phyloP scores from a whole-genome alignment of 2,888 invertebrate genomes.

The Sylvicola fuscatus region DNA sequence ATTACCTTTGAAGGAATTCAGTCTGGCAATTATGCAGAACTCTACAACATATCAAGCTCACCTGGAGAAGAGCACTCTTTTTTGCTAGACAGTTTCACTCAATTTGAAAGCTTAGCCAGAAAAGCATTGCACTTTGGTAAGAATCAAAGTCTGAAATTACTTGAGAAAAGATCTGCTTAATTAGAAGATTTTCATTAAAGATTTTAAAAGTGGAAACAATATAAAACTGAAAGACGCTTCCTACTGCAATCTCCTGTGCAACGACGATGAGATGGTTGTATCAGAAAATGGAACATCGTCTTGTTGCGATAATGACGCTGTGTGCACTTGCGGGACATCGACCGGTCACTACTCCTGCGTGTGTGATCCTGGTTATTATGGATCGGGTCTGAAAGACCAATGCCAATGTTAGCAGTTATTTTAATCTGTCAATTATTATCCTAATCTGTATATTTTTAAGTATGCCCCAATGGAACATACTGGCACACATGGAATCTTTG shows the following conservation, averaged over 20 bases:
- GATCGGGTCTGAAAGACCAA: slow-evolving; percentile 34
- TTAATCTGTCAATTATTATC: background rate
- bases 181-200: slow-evolving; percentile 24
- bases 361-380: slow-evolving; percentile 41
- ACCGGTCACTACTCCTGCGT: slow-evolving; percentile 48
- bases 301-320: slow-evolving; percentile 39
- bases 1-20: slow-evolving; percentile 32
- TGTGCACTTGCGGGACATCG: slow-evolving; percentile 42
- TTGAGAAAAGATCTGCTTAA: too few species aligned
- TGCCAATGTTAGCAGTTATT: slow-evolving; percentile 31
- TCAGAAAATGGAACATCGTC: slow-evolving; percentile 7
- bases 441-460: slow-evolving; percentile 19
- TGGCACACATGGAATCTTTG: slow-evolving; percentile 31
- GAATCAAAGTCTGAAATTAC: slow-evolving; percentile 4
- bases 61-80: slow-evolving; percentile 42
- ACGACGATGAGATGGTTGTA: slow-evolving; percentile 8
- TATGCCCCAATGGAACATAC: slow-evolving; percentile 42
- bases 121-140: slow-evolving; percentile 43
- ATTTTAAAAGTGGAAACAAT: slow-evolving; percentile 38
- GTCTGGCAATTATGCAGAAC: slow-evolving; percentile 39
- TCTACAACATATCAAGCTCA: slow-evolving; percentile 38
- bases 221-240: slow-evolving; percentile 26
- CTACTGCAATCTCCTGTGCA: slow-evolving; percentile 34
- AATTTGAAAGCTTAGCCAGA: slow-evolving; percentile 45
- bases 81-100: slow-evolving; percentile 41